A percentile compares a stretch with the other conserved stretches of the same genome.
Conservation (phyloP, 2,113 vertebrate genomes). For the Dicrurus megarhynchus region DNA sequence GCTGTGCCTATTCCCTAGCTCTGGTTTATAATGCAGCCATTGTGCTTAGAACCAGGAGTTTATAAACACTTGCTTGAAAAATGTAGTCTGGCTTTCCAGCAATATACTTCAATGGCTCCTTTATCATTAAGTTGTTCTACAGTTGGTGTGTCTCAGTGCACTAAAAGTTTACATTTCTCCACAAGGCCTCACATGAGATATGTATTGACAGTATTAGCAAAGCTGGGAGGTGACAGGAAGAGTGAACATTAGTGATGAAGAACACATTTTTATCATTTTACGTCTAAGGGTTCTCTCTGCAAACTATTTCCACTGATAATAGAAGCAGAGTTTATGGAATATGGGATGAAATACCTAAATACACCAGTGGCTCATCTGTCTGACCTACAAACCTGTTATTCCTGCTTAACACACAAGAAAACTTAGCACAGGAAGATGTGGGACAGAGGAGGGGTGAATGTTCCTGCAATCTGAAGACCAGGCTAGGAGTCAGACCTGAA, state of each 20-base stretch:
- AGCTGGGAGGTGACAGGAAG: neutral
- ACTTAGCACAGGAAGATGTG: neutral
- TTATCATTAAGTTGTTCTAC: slow-evolving; percentile 1
- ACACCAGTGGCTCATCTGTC: neutral
- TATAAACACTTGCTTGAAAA: slow-evolving; percentile 57
- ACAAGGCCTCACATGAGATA: neutral
- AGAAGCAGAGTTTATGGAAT: neutral
- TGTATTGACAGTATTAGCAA: neutral
- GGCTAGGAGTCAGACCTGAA: neutral
- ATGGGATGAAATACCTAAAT: neutral
- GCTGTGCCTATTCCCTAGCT: slow-evolving; percentile 14
- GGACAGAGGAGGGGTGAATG: neutral
- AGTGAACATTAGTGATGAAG: neutral
- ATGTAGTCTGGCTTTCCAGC: slow-evolving; percentile 29
- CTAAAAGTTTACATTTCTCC: neutral
- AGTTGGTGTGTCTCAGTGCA: neutral
- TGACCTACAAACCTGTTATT: neutral
- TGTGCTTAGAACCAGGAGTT: slow-evolving; percentile 46
- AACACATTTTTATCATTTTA: neutral
- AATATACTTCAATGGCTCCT: slow-evolving; percentile 49
- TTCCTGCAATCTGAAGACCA: neutral
- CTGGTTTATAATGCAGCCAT: slow-evolving; percentile 43
- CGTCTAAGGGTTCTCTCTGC: neutral
- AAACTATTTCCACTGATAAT: neutral
- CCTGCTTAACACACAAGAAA: neutral